Evolutionary conservation across 2,113 vertebrate species (phyloP).

Genomic region (Gymnocephalus cernua): DNA sequence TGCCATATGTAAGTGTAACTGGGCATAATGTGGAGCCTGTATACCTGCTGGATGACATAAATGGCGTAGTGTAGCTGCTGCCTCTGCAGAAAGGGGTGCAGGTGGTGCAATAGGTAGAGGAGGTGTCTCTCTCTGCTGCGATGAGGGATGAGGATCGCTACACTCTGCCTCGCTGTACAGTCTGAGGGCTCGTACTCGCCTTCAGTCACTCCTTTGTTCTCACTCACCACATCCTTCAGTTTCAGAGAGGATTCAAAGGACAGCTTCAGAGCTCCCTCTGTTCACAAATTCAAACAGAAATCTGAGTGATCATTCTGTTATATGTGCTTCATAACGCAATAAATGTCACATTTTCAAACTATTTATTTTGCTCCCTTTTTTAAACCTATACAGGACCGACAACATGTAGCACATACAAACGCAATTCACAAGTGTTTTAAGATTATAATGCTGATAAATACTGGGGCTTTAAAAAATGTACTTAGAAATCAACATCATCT

Average conservation of each 20-base stretch:
- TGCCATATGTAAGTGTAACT: neutral
- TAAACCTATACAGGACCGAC: neutral
- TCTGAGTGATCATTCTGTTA: neutral
- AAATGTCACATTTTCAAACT: neutral
- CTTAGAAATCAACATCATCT: neutral
- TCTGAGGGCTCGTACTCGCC: conserved; percentile 87
- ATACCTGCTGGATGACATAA: conserved; percentile 96
- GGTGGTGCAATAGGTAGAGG: conserved; percentile 91
- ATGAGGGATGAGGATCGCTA: conserved; percentile 94
- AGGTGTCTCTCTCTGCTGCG: conserved; percentile 93
- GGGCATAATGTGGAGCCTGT: neutral
- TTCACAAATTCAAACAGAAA: neutral
- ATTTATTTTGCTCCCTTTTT: neutral
- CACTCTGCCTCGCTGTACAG: conserved; percentile 88
- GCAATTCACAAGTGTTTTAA: neutral
- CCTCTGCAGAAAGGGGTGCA: conserved; percentile 95
- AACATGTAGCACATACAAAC: neutral
- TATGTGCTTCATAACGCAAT: neutral
- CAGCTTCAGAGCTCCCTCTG: conserved; percentile 88
- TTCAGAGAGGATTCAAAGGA: conserved; percentile 87
- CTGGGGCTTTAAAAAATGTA: neutral
- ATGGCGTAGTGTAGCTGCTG: conserved; percentile 95
- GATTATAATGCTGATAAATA: neutral
- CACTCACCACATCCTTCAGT: conserved; percentile 85
- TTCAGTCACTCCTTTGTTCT: conserved; percentile 84